Conservation (phyloP, 2,797 vertebrate species). For the Lithobates pipiens region DNA sequence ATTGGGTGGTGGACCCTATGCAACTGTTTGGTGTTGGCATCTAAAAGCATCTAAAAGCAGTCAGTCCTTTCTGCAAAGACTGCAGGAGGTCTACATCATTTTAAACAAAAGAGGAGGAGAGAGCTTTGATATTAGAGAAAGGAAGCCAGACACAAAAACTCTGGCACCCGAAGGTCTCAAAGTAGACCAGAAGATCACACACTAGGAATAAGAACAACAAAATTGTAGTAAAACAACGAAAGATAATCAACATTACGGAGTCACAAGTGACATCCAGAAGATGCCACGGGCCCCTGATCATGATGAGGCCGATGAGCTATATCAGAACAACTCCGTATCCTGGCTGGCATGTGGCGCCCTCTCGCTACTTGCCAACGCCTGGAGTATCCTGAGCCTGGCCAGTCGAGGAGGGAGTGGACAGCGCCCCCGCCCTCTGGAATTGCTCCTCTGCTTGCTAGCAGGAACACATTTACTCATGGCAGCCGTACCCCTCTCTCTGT, state of each 20-base stretch:
- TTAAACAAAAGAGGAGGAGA: neutral
- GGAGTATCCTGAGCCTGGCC: conserved; percentile 83
- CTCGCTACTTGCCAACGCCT: conserved; percentile 81
- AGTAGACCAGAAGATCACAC: neutral
- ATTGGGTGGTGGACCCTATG: neutral
- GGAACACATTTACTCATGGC: conserved; percentile 83
- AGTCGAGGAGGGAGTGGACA: conserved; percentile 83
- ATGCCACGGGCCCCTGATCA: conserved; percentile 60
- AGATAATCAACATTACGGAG: neutral
- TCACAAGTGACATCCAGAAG: conserved; percentile 29
- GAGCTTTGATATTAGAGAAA: neutral
- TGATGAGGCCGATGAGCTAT: conserved; percentile 74
- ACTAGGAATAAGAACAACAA: neutral
- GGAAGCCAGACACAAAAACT: neutral
- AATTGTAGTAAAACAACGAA: neutral
- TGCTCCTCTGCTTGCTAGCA: conserved; percentile 80
- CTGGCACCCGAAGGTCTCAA: neutral
- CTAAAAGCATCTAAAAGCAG: neutral
- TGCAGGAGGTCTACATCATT: neutral
- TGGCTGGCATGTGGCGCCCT: conserved; percentile 83
- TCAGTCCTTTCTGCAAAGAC: too few species aligned
- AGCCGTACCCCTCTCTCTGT: conserved; percentile 80
- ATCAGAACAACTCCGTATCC: conserved; percentile 79
- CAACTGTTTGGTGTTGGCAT: neutral
- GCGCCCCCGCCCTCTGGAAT: conserved; percentile 82